Conservation (phyloP, 2,797 vertebrate genomes). For the Sciaenops ocellatus region DNA sequence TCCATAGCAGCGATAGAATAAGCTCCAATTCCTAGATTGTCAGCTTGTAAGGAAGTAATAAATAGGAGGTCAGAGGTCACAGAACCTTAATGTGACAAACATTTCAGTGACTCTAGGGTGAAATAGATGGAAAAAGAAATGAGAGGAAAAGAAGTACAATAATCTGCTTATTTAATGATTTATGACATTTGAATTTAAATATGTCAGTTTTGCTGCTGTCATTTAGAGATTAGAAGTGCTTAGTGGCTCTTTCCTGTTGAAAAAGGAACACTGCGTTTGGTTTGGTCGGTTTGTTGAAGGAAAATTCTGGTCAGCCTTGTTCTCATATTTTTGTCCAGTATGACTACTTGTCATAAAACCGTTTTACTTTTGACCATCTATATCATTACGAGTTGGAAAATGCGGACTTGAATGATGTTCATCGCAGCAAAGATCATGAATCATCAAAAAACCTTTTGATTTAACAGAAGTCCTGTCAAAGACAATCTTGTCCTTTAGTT, state of each 20-base stretch:
- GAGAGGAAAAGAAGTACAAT: neutral
- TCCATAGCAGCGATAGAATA: neutral
- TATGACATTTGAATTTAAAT: neutral
- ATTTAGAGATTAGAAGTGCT: neutral
- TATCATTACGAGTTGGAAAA: neutral
- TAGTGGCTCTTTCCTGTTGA: neutral
- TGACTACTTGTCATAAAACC: neutral
- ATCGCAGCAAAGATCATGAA: neutral
- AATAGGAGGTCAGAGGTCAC: conserved; percentile 13
- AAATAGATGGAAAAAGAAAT: neutral
- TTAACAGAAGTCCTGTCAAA: neutral
- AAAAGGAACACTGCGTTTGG: neutral
- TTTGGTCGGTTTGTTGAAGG: neutral
- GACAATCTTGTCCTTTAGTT: neutral
- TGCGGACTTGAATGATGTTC: neutral
- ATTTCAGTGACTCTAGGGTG: neutral
- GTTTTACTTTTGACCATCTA: neutral
- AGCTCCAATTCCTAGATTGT: neutral
- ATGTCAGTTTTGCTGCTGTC: neutral
- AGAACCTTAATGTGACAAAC: neutral
- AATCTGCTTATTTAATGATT: neutral
- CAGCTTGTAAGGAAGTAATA: neutral
- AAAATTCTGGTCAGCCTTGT: neutral
- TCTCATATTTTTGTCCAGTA: neutral
- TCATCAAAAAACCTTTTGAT: neutral